These are phyloP conservation scores for Oscheius myriophilus DNA, from an alignment of 2,888 invertebrate genomes.

Conservation along the genomic window DNA sequence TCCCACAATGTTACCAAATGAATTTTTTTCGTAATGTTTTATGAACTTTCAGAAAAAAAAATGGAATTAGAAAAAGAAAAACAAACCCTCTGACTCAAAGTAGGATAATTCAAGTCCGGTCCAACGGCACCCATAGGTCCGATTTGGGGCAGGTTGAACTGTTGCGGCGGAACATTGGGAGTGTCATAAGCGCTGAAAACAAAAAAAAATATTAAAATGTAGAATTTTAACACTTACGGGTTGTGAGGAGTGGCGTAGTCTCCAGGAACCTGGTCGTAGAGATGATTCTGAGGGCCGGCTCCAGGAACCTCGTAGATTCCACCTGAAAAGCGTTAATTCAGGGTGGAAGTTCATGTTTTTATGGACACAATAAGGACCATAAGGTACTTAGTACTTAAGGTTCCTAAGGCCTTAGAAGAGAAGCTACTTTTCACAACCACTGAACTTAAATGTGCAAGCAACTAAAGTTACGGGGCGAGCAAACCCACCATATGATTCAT, in stretches of 20 bases:
- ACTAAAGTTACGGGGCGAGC: not conserved
- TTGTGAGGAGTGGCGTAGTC: conserved; percentile 12
- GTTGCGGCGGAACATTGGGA: not conserved
- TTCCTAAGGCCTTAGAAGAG: too few species aligned
- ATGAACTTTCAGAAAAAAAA: too few species aligned
- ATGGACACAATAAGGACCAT: too few species aligned
- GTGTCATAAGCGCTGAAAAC: conserved; percentile 17
- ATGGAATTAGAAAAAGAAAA: too few species aligned
- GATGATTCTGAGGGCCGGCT: conserved; percentile 25
- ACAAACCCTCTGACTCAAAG: conserved; percentile 50
- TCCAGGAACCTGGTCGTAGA: conserved; percentile 46
- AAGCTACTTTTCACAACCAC: too few species aligned
- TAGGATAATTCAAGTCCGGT: conserved; percentile 39
- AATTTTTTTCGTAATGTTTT: too few species aligned
- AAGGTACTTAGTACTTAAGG: too few species aligned
- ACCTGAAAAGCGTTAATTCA: conserved; percentile 31
- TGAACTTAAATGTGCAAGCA: not conserved
- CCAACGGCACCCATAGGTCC: conserved; percentile 55
- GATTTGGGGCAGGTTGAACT: conserved; percentile 50
- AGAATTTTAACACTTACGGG: not conserved
- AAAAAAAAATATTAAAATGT: not conserved
- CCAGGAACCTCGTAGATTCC: conserved; percentile 51
- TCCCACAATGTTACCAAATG: too few species aligned
- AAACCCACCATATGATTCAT: conserved; percentile 24
- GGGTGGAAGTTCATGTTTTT: too few species aligned